A percentile compares a stretch with the other conserved stretches of the same genome.
Conservation (phyloP, 1,140 invertebrate genomes). For the Macrocentrus cingulum region DNA sequence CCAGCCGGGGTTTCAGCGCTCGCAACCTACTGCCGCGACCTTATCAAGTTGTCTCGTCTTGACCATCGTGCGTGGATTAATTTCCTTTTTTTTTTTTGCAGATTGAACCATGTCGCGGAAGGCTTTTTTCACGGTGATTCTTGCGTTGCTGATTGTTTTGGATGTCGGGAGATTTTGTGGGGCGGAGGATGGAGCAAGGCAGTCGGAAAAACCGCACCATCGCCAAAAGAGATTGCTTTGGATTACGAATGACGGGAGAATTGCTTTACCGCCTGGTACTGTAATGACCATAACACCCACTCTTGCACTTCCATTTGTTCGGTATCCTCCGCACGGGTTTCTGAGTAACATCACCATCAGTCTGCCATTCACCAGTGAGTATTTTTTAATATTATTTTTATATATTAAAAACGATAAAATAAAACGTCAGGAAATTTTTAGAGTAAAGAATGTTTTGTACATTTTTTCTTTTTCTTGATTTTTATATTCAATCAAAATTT, state of each 20-base stretch:
- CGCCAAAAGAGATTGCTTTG: constrained; percentile 78
- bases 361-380: constrained; percentile 85
- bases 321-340: constrained; percentile 81
- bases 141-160: no score
- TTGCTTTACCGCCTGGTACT: constrained; percentile 80
- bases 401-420: not conserved
- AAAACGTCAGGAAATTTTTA: not conserved
- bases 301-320: constrained; percentile 76
- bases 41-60: no score
- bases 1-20: no score
- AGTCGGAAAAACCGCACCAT: constrained; percentile 61
- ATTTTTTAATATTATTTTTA: constrained; percentile 10
- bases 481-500: no score
- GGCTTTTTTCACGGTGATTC: not conserved
- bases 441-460: no score
- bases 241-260: constrained; percentile 78
- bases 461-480: no score
- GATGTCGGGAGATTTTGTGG: no score
- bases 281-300: constrained; percentile 78
- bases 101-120: not conserved
- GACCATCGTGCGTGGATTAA: no score
- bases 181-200: constrained; percentile 1
- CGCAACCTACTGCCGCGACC: no score
- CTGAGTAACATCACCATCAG: constrained; percentile 82
- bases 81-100: not conserved